Conservation (phyloP, 2,797 vertebrate genomes). For the Aphelocoma californica region DNA sequence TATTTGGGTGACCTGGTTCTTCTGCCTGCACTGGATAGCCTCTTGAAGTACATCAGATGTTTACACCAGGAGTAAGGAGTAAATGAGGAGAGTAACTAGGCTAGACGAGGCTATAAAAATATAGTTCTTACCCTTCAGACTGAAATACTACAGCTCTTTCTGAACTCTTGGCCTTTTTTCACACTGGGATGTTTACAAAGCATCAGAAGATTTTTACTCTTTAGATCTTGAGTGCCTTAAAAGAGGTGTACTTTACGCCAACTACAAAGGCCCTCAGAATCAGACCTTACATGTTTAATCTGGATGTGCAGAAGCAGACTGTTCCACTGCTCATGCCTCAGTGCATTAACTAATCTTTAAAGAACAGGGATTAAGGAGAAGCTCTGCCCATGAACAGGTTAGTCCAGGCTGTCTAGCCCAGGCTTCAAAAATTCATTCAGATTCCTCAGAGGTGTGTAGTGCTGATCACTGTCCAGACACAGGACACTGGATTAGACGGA, state of each 20-base stretch:
- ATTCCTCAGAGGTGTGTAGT: background rate
- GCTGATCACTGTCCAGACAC: background rate
- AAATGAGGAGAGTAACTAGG: background rate
- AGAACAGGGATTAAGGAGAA: conserved; percentile 35
- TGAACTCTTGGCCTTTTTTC: background rate
- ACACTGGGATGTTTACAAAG: background rate
- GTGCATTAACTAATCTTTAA: conserved; percentile 44
- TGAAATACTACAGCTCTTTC: background rate
- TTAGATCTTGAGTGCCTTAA: background rate
- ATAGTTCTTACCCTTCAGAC: background rate
- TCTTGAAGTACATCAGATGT: background rate
- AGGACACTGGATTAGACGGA: background rate
- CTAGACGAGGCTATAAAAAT: background rate
- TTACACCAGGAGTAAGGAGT: background rate
- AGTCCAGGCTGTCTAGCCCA: background rate
- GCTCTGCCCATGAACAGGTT: conserved; percentile 16
- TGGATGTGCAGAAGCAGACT: background rate
- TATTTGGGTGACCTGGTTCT: background rate
- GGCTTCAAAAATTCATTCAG: background rate
- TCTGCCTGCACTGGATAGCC: background rate
- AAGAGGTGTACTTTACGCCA: background rate
- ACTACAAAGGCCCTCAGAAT: background rate
- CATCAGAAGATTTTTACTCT: background rate
- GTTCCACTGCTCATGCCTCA: background rate
- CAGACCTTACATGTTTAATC: background rate